A percentile compares a stretch with the other conserved stretches of the same genome.
phyloP scores from a whole-genome alignment of 2,113 vertebrate species.

The Poecile atricapillus region DNA sequence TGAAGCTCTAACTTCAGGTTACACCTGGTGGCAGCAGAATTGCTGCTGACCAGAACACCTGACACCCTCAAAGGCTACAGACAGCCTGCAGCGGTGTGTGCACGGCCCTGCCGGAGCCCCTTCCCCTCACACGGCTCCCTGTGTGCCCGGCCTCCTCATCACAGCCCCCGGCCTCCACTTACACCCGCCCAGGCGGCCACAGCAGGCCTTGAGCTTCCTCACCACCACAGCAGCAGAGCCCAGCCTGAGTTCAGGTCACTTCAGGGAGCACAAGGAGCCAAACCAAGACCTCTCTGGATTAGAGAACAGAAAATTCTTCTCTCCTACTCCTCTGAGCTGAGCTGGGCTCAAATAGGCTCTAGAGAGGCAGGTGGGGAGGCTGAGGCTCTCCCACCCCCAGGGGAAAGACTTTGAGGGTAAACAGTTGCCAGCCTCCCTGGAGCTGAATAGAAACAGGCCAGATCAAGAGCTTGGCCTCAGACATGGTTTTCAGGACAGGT shows the following conservation, averaged over 20 bases:
- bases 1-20: background rate
- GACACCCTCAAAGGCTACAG: rapidly evolving
- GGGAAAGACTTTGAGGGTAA: background rate
- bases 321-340: background rate
- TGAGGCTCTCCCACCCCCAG: background rate
- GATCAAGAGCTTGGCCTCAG: background rate
- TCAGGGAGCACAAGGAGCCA: rapidly evolving
- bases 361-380: background rate
- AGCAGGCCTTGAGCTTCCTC: background rate
- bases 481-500: background rate
- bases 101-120: rapidly evolving
- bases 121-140: rapidly evolving
- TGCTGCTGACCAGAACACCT: rapidly evolving
- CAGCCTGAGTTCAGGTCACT: rapidly evolving
- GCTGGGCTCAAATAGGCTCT: background rate
- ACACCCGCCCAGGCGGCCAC: background rate
- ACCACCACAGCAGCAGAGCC: background rate
- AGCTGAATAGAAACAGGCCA: background rate
- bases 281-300: rapidly evolving
- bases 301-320: background rate
- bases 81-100: rapidly evolving
- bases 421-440: background rate
- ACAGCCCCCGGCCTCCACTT: background rate
- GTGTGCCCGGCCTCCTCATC: rapidly evolving
- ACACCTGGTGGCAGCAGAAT: rapidly evolving